Base-by-base conservation (phyloP, 2,888 invertebrate genomes). In the Epinotia bilunana region DNA sequence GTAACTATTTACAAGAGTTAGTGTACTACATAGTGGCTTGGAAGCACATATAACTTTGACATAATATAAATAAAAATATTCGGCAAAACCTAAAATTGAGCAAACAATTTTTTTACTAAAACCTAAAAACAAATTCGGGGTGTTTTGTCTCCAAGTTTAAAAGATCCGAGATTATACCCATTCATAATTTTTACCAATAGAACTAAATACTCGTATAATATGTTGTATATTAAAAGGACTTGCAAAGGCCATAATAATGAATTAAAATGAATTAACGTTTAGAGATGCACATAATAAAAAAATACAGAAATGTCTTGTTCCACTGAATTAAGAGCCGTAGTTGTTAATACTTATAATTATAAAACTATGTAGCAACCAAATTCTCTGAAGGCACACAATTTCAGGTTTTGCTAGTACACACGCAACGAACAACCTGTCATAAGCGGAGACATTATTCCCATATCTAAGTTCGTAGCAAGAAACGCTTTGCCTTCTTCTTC, bases 361-460 rank as follows among this genome's bases (percentile, higher is more conserved):
- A 33, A 28, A 58, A 60, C 53, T 72, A 72, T 72, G 65, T 72
- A 67, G 75, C 65, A 62, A 72, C 71, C 61, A 12, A 75, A 58
- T 61, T 67, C 71, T 72, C 60, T 39, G 55, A 75, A 75, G 75
- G 75, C 75, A 75, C 75, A 67, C 72, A 69, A 67, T 72, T 70
- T 72, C 72, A 75, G 72, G 75, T 75, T 75, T 68, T 43, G 72
- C 62, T 72, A 75, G 60, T 72, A 58, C 68, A 68, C 57, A 68
- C 43, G 68, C 69, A 67, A 75, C 53, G 53, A 67, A 75, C 72
- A 74, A 74, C 74, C 65, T 67, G 57, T 61, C 43, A 55, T 23
- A 71, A 46, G 43, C 53, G 11, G 60, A 61, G 61, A 65, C 43
- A 71, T 33, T 43, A 46, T 58, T 58, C 60, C 73, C 53, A 39